Conservation (phyloP, 2,113 vertebrate genomes). For the Malurus alboscapulatus region DNA sequence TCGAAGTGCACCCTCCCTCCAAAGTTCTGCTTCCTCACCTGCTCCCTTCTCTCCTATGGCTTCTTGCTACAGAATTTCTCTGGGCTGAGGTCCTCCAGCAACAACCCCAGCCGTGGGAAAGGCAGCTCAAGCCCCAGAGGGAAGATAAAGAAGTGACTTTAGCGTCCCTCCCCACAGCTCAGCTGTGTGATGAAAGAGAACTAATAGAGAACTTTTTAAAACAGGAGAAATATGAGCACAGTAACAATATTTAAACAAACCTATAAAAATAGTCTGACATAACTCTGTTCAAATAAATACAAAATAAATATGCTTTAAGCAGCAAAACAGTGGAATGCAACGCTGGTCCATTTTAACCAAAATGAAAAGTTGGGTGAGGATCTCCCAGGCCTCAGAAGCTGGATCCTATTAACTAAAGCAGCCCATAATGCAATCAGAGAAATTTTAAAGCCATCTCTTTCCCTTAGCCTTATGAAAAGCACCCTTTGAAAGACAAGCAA, state of each 20-base stretch:
- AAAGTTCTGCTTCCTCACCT: neutral
- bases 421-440: slow-evolving; percentile 19
- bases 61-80: slow-evolving; percentile 58
- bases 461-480: slow-evolving; percentile 25
- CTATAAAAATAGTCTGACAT: slow-evolving; percentile 81
- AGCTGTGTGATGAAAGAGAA: slow-evolving; percentile 17
- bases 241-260: slow-evolving; percentile 75
- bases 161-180: neutral
- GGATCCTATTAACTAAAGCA: neutral
- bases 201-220: slow-evolving; percentile 65
- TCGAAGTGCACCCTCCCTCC: neutral
- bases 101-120: neutral
- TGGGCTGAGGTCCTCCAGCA: slow-evolving; percentile 43
- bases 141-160: neutral
- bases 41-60: slow-evolving; percentile 9
- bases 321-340: slow-evolving; percentile 76
- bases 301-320: slow-evolving; percentile 82
- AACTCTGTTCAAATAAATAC: slow-evolving; percentile 84
- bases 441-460: neutral
- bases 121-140: neutral
- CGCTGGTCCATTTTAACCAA: slow-evolving; percentile 63
- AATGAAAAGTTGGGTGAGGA: neutral
- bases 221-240: slow-evolving; percentile 73
- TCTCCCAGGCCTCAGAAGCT: slow-evolving; percentile 27
- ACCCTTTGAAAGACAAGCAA: slow-evolving; percentile 50